Evolutionary conservation across 2,888 invertebrate genomes (phyloP).

Genomic region (Tridacna crocea): DNA sequence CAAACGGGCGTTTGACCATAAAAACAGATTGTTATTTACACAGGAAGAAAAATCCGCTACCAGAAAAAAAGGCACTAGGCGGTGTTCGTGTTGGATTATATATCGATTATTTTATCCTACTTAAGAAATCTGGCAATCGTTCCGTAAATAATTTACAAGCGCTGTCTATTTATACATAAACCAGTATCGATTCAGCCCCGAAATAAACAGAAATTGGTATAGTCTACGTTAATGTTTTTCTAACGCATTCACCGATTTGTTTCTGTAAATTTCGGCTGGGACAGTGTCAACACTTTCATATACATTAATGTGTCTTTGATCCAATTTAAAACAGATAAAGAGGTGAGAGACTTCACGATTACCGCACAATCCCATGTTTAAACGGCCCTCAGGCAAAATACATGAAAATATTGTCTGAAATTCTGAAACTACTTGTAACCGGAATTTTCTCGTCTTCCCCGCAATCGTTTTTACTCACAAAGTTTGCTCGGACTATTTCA

Average conservation of each 20-base stretch:
- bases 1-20: no score
- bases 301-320: no score
- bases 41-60: not conserved
- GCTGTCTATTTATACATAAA: conserved; percentile 20
- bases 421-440: no score
- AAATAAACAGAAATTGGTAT: conserved; percentile 16
- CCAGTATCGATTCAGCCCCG: not conserved
- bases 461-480: no score
- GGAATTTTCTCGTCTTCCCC: no score
- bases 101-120: conserved; percentile 28
- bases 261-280: not conserved
- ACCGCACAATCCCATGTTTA: no score
- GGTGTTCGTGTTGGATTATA: conserved; percentile 2
- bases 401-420: no score
- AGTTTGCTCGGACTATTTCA: no score
- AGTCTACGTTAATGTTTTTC: not conserved
- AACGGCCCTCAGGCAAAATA: no score
- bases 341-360: no score
- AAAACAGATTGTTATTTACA: conserved; percentile 2
- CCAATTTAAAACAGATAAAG: no score
- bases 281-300: not conserved
- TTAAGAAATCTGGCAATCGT: conserved; percentile 32
- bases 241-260: no score
- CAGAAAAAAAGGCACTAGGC: not conserved
- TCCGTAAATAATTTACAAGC: conserved; percentile 33